Evolutionary conservation across 2,797 vertebrate genomes (phyloP), one percentile per base, ranked within the genome.

Genomic region (Paramormyrops hopkinsi): DNA sequence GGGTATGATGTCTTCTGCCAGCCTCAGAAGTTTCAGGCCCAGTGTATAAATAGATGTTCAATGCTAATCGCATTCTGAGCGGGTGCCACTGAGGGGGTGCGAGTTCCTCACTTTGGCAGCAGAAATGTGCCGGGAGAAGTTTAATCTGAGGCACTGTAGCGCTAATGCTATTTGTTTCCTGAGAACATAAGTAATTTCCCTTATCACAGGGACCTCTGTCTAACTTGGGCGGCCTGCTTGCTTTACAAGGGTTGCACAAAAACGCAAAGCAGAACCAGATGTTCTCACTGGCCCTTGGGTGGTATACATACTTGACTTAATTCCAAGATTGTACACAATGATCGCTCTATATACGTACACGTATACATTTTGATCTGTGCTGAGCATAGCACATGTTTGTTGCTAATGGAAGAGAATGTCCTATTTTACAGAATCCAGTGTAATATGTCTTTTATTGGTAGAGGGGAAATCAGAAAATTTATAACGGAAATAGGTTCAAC

Each of bases 211-310:
- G 50, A 91, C 84, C 87, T 69, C 59, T 73, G 54, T 2, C 37
- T 84, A 17, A 25, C 29, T 83, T 76, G 51, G 88, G 88, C 86
- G 33, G 41, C 22, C 56, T 37, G 69, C 17, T 50, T 29, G 51
- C 41, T 53, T 44, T 19, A 87, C 65, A 62, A 51, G 19, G 88
- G 50, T 25, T 8, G 83, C 88, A 88, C 84, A 29, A 86, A 84
- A 90, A 76, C 3, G 46, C 41, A 89, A 90, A 90, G 84, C 88
- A 85, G 89, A 89, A 89, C 69, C 91, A 92, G 90, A 91, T 90
- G 90, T 87, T 54, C 86, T 86, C 48, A 50, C 11, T 37, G 25
- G 54, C 50, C 83, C 56, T 44, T 76, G 82, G 17, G 37, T 22
- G 76, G 85, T 5, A 56, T 90, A 22, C 86, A 90, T 37, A 17